A percentile compares a stretch with the other conserved stretches of the same genome.
These are phyloP conservation scores for Scolanthus callimorphus DNA, from an alignment of 92 coral and sea anemone species.

Conservation along the genomic window DNA sequence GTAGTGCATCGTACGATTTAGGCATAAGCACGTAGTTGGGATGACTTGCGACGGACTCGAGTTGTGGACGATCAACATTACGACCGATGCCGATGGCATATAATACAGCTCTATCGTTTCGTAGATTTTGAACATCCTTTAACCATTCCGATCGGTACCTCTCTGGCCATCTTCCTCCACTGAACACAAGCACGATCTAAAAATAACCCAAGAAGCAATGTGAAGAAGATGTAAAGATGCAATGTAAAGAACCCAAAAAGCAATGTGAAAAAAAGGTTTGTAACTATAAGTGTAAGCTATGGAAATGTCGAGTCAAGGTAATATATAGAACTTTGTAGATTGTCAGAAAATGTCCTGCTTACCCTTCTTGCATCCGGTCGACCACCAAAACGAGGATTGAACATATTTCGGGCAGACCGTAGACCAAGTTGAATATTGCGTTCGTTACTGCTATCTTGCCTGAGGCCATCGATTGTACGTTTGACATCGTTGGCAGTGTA, in stretches of 20 bases:
- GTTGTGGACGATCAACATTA: not conserved
- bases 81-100: not conserved
- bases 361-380: conserved; percentile 11
- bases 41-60: not conserved
- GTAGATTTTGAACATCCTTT: not conserved
- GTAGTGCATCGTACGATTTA: not conserved
- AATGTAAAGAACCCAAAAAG: too few species aligned
- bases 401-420: not conserved
- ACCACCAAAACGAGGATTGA: not conserved
- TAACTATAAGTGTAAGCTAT: too few species aligned
- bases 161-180: not conserved
- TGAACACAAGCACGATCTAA: not conserved
- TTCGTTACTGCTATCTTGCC: not conserved
- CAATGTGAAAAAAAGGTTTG: too few species aligned
- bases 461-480: not conserved
- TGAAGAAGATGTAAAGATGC: too few species aligned
- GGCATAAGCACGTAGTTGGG: not conserved
- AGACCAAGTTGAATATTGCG: conserved; percentile 2
- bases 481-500: not conserved
- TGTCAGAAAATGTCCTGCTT: too few species aligned
- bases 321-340: too few species aligned
- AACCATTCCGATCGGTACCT: not conserved
- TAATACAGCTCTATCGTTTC: not conserved
- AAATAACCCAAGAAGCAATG: too few species aligned
- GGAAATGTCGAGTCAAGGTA: too few species aligned